Base-by-base conservation (phyloP, 2,888 invertebrate genomes). In the Epinotia brunnichana region DNA sequence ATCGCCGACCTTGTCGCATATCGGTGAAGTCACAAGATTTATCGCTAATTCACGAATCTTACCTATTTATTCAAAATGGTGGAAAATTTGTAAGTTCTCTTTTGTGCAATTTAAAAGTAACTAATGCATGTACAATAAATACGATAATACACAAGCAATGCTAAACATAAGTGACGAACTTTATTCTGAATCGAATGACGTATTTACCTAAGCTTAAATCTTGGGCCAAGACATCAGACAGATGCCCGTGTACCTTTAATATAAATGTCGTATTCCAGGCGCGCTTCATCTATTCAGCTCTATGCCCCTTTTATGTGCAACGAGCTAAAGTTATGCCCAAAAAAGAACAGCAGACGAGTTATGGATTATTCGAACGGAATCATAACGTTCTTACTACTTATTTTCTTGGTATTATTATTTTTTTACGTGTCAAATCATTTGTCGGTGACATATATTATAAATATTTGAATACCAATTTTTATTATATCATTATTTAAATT, bases 241-340 rank as follows among this genome's bases (percentile, higher is more conserved):
- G 64, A 54, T 64, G 53, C 64, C 53, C 54, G 54, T 64, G 64
- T 64, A 64, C 64, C 64, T 64, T 64, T 64, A 53, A 64, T 64
- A 64, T 64, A 64, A 64, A 64, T 64, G 64, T 64, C 64, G 64
- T 64, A 53, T 64, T 54, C 64, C 53, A 54, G 53, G 54, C 39
- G 64, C 54, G 64, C 39, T 54, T 64, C 54, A 54, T 64, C 64
- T 64, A 54, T 64, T 54, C 53, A 39, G 21, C 63, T 64, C 53
- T 53, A 19, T 64, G 53, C 51, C 53, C 51, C 63, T 54, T 53
- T 64, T 64, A 53, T 51, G 54, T 53, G 51, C 51, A 63, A 35
- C 51, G 35, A 53, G 29, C 29, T 53, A 29, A 63, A 51, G 29
- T 63, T 63, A 53, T 63, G 29, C 51, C 9, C 13, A 51, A n/a